Evolutionary conservation across 2,113 vertebrate species (phyloP).

Genomic region (Rynchops niger): DNA sequence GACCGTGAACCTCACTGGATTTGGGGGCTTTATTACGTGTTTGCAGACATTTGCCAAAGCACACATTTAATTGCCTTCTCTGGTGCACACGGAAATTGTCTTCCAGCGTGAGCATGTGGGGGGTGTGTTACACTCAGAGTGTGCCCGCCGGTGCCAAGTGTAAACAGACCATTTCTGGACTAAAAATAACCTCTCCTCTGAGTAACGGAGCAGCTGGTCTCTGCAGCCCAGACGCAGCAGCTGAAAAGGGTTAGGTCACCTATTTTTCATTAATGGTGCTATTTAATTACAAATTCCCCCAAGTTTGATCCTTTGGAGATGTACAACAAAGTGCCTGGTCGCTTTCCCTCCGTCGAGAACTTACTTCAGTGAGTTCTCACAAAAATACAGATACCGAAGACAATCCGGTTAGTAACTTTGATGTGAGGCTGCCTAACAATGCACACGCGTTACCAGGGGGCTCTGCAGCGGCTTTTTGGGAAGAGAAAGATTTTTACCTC

Average conservation of each 20-base stretch:
- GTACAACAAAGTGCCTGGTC: rapidly evolving
- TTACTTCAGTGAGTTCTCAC: background rate
- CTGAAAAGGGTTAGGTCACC: background rate
- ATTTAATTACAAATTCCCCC: background rate
- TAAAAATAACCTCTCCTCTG: background rate
- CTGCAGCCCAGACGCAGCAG: background rate
- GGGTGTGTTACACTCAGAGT: background rate
- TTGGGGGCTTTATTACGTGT: background rate
- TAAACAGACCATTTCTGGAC: background rate
- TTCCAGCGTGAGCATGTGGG: rapidly evolving
- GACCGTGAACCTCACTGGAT: background rate
- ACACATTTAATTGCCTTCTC: background rate
- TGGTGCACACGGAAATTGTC: background rate
- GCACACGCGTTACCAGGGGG: background rate
- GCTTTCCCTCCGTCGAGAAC: background rate
- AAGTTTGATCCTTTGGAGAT: background rate
- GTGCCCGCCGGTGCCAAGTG: background rate
- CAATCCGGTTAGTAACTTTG: background rate
- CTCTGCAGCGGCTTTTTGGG: background rate
- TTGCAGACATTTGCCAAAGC: background rate
- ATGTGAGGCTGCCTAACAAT: background rate
- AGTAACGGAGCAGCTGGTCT: background rate
- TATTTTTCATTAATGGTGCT: background rate
- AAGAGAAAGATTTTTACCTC: background rate
- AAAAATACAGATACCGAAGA: too few relatives aligned